Evolutionary conservation across 2,888 invertebrate genomes (phyloP).

Genomic region (Acrocera orbiculus): DNA sequence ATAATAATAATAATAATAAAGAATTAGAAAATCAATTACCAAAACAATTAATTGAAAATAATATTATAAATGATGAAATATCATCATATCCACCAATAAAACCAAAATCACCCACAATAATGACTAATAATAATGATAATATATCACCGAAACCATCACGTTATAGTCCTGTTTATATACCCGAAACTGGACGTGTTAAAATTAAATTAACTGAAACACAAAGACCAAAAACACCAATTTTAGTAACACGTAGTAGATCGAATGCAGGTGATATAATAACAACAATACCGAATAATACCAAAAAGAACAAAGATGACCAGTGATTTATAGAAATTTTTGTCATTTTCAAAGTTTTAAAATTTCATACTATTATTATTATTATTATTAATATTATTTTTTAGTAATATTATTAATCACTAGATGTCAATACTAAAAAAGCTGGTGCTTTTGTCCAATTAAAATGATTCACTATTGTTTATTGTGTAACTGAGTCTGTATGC

Average conservation of each 20-base stretch:
- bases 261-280: slow-evolving; percentile 62
- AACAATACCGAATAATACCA: slow-evolving; percentile 33
- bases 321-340: too few relatives aligned
- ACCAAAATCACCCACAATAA: background rate
- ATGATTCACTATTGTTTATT: too few relatives aligned
- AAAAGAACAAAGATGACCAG: too few relatives aligned
- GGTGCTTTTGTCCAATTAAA: too few relatives aligned
- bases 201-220: slow-evolving; percentile 60
- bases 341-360: too few relatives aligned
- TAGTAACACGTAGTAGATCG: slow-evolving; percentile 57
- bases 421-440: too few relatives aligned
- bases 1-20: too few relatives aligned
- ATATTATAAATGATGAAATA: too few relatives aligned
- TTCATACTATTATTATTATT: too few relatives aligned
- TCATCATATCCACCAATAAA: background rate
- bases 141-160: slow-evolving; percentile 34
- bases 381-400: too few relatives aligned
- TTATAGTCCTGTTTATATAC: slow-evolving; percentile 35
- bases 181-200: slow-evolving; percentile 60
- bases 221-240: slow-evolving; percentile 63
- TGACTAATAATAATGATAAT: slow-evolving; percentile 34
- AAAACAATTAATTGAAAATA: background rate
- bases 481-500: too few relatives aligned
- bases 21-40: background rate
- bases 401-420: too few relatives aligned